Percentiles rank a stretch among this genome's conserved stretches.
phyloP scores from a whole-genome alignment of 23 tunicate genomes.

The Styela clava region DNA sequence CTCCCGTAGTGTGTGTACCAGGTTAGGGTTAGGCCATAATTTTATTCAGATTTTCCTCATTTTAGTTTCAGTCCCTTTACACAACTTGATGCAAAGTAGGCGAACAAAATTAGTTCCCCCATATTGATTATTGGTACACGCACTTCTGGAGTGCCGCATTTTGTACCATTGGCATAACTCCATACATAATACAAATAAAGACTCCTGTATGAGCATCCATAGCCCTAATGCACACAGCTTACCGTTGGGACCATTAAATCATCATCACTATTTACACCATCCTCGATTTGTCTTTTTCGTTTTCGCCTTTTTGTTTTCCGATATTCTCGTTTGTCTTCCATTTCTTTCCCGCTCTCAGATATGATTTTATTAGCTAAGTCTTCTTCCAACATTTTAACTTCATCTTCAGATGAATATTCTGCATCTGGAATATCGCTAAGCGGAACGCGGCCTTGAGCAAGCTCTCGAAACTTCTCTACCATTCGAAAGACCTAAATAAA shows the following conservation, averaged over 20 bases:
- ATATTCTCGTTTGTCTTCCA: slow-evolving; percentile 15
- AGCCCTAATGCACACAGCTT: no score
- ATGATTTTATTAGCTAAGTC: slow-evolving; percentile 8
- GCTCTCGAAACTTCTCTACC: slow-evolving; percentile 43
- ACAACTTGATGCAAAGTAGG: no score
- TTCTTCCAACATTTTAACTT: slow-evolving; percentile 24
- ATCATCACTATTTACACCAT: neutral
- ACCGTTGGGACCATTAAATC: neutral
- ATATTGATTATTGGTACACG: no score
- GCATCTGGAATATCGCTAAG: slow-evolving; percentile 64
- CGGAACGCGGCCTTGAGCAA: slow-evolving; percentile 62
- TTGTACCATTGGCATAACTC: no score
- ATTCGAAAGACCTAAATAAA: slow-evolving; percentile 31
- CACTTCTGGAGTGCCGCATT: no score
- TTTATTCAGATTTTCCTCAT: no score
- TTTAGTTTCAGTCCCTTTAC: no score
- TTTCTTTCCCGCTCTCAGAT: slow-evolving; percentile 22
- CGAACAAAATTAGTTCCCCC: no score
- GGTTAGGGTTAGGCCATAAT: no score
- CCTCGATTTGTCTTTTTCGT: neutral
- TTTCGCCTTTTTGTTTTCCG: slow-evolving; percentile 15
- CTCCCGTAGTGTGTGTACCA: no score
- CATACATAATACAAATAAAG: no score
- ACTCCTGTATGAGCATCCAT: no score
- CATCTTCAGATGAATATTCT: slow-evolving; percentile 28